phyloP scores from a whole-genome alignment of 2,113 vertebrate genomes.

The Otocyon megalotis region DNA sequence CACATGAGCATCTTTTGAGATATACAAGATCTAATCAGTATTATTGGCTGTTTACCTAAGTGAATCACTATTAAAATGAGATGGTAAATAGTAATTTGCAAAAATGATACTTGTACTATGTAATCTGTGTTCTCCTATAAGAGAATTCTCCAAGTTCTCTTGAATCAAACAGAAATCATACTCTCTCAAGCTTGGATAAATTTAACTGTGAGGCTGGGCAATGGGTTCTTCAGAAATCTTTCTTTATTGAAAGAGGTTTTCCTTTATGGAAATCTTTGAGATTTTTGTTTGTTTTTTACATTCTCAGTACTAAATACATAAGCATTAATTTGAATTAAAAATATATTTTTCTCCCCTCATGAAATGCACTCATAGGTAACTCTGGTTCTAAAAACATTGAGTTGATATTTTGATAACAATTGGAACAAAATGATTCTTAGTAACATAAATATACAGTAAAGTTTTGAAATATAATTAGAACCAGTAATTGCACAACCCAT shows the following conservation, averaged over 20 bases:
- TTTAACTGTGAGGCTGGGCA: neutral
- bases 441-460: slow-evolving; percentile 17
- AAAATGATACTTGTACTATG: neutral
- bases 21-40: neutral
- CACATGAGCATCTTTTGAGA: neutral
- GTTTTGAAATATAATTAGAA: slow-evolving; percentile 26
- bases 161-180: slow-evolving; percentile 31
- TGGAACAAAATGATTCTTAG: neutral
- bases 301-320: neutral
- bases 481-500: neutral
- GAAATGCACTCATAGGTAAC: neutral
- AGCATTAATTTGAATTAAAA: slow-evolving; percentile 9
- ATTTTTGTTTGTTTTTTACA: neutral
- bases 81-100: neutral
- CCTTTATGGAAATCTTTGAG: neutral
- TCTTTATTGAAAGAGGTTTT: neutral
- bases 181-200: neutral
- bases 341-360: neutral
- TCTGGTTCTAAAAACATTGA: neutral
- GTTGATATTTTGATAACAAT: slow-evolving; percentile 45
- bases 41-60: neutral
- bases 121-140: neutral
- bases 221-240: neutral
- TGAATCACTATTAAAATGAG: neutral
- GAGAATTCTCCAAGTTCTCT: slow-evolving; percentile 27